phyloP scores from a whole-genome alignment of 2,888 invertebrate genomes.

The Agrochola macilenta region DNA sequence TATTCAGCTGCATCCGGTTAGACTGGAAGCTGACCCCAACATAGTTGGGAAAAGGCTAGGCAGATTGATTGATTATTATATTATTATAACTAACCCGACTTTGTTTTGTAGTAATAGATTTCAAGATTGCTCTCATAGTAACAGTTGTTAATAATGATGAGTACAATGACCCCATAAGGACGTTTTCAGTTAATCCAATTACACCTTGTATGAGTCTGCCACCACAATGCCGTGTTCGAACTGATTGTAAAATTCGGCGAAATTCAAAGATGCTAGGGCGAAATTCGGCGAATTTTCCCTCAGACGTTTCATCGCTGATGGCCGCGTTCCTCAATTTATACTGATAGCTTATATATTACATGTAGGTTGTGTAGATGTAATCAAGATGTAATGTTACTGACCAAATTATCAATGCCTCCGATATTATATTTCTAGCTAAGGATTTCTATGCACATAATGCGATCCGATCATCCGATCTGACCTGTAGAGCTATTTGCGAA shows the following conservation, averaged over 20 bases:
- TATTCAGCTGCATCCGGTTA: too few relatives aligned
- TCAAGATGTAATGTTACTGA: neutral
- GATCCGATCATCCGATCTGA: neutral
- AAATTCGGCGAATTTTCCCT: too few relatives aligned
- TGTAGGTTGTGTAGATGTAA: neutral
- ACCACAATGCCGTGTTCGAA: neutral
- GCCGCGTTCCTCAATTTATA: neutral
- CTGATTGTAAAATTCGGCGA: neutral
- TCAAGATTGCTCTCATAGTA: neutral
- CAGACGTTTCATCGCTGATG: neutral
- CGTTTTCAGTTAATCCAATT: too few relatives aligned
- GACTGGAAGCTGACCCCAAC: too few relatives aligned
- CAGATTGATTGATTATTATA: too few relatives aligned
- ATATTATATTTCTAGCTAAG: neutral
- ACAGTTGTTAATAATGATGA: neutral
- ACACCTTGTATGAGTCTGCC: neutral
- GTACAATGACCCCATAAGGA: neutral
- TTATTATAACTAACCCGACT: too few relatives aligned
- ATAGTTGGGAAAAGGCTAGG: too few relatives aligned
- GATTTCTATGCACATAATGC: neutral
- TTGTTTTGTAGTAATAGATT: too few relatives aligned
- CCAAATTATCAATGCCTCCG: neutral
- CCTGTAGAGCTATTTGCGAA: too few relatives aligned
- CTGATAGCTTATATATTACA: neutral
- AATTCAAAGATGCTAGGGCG: too few relatives aligned